These are phyloP conservation scores for Cremastobaeus sp. DNA, from an alignment of 2,888 invertebrate species.

Conservation along the genomic window DNA sequence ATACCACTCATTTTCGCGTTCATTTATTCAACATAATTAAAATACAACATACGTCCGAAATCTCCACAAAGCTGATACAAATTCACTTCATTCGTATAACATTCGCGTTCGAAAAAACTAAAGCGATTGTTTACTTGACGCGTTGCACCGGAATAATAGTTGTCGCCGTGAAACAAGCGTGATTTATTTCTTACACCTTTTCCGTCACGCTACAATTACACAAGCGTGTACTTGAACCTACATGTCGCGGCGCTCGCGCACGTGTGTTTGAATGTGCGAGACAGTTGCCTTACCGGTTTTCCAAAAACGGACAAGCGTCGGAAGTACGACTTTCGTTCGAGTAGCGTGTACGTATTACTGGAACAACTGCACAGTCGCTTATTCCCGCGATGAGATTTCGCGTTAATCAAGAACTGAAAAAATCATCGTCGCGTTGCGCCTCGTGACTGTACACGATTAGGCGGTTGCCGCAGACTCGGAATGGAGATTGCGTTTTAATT, in stretches of 20 bases:
- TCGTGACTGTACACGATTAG: conserved; percentile 36
- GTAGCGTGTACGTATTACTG: conserved; percentile 23
- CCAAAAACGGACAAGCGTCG: conserved; percentile 46
- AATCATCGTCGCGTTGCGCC: conserved; percentile 12
- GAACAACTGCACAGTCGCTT: conserved; percentile 23
- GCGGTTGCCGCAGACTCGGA: conserved; percentile 17
- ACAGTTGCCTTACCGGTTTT: conserved; percentile 44
- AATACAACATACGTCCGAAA: no score
- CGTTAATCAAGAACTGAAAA: conserved; percentile 22
- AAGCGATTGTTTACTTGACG: conserved; percentile 25
- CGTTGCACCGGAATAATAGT: conserved; percentile 7
- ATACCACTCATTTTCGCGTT: no score
- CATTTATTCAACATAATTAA: no score
- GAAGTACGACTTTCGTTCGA: conserved; percentile 47
- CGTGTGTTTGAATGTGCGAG: conserved; percentile 29
- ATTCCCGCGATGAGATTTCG: conserved; percentile 20
- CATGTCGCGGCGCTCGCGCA: conserved; percentile 27
- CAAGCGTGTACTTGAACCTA: conserved; percentile 13
- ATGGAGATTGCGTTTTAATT: conserved; percentile 39
- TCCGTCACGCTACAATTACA: no score
- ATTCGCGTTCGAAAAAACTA: no score
- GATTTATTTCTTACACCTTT: no score
- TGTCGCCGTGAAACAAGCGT: conserved; percentile 11
- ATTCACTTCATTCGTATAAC: no score
- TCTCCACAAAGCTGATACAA: no score